A percentile compares a stretch with the other conserved stretches of the same genome.
These are phyloP conservation scores for Parascotia fuliginaria DNA, from an alignment of 2,888 invertebrate species.

Conservation along the genomic window DNA sequence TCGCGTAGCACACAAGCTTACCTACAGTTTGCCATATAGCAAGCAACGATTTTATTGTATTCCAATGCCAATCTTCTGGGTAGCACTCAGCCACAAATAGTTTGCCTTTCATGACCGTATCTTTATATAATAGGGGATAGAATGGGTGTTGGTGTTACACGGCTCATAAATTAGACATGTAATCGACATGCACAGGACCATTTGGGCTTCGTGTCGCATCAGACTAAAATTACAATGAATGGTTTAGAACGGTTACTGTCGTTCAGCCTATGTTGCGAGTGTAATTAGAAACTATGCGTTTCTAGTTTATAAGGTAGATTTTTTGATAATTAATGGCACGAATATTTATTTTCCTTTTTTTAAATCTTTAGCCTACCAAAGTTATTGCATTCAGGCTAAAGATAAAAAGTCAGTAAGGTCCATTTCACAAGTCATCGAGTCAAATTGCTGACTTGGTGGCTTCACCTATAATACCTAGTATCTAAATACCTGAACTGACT, in stretches of 20 bases:
- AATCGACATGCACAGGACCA: conserved; percentile 27
- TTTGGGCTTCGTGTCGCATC: conserved; percentile 10
- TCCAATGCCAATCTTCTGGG: not conserved
- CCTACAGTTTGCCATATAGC: no score
- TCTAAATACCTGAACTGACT: no score
- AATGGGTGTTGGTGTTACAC: conserved; percentile 33
- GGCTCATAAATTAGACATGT: conserved; percentile 34
- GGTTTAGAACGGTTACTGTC: conserved; percentile 12
- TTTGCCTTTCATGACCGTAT: not conserved
- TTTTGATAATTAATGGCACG: no score
- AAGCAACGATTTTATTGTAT: no score
- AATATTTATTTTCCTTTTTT: no score
- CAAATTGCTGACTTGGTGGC: no score
- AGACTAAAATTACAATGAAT: conserved; percentile 31
- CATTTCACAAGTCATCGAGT: no score
- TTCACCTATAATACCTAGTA: no score
- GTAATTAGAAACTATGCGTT: not conserved
- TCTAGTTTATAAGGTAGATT: no score
- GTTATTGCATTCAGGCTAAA: no score
- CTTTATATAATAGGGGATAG: not conserved
- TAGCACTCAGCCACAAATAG: not conserved
- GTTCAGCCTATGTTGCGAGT: not conserved
- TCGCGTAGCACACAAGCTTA: not conserved
- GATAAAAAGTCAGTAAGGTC: no score
- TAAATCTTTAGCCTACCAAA: no score